Percentiles rank a stretch among this genome's conserved stretches.
Conservation (phyloP, 2,113 vertebrate species). For the Anhinga anhinga region DNA sequence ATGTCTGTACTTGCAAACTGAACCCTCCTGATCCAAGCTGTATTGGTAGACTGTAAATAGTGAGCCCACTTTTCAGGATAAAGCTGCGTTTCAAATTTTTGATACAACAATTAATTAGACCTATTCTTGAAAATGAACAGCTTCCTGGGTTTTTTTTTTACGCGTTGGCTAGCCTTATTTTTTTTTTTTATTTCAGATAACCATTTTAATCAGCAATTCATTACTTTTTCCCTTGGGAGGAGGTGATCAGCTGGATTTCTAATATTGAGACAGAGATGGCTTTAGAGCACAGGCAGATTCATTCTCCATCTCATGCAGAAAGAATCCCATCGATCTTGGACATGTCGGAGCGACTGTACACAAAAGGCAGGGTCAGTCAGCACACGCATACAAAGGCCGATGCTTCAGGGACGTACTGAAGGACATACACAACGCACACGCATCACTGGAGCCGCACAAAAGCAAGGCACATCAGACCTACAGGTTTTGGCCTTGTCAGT, state of each 20-base stretch:
- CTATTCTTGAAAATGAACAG: neutral
- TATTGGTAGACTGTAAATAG: neutral
- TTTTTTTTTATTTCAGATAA: neutral
- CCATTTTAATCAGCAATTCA: neutral
- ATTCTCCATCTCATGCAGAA: neutral
- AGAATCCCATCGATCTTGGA: neutral
- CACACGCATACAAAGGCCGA: neutral
- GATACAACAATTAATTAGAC: neutral
- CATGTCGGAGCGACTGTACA: neutral
- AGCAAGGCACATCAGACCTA: neutral
- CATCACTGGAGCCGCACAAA: neutral
- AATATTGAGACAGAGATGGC: neutral
- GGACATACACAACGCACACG: rapidly evolving
- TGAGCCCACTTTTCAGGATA: neutral
- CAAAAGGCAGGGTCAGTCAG: neutral
- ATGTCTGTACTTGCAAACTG: neutral
- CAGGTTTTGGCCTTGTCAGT: neutral
- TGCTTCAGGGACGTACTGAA: neutral
- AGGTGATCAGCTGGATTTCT: neutral
- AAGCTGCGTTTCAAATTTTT: neutral
- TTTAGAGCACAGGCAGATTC: neutral
- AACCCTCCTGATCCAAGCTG: neutral
- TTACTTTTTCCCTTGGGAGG: neutral
- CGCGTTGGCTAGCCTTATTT: neutral
- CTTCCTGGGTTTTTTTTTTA: neutral